Conservation (phyloP, 2,888 invertebrate genomes). For the Caenorhabditis auriculariae region DNA sequence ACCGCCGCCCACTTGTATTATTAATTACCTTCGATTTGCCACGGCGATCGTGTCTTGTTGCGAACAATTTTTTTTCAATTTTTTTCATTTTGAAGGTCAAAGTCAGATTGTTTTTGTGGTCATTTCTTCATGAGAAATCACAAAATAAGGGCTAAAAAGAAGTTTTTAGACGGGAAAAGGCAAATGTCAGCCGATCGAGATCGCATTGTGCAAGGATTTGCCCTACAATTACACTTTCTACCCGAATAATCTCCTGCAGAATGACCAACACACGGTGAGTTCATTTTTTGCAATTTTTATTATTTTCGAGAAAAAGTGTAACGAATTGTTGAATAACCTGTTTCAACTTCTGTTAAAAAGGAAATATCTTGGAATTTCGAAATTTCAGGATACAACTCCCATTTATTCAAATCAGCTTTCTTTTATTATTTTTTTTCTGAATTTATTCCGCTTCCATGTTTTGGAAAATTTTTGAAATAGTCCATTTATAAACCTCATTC, state of each 20-base stretch:
- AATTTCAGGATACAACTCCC: conserved; percentile 1
- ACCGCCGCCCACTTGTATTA: no score
- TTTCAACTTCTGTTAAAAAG: no score
- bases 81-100: no score
- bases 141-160: no score
- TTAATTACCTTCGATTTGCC: no score
- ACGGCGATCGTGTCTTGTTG: no score
- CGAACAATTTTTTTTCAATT: no score
- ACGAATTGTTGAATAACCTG: background rate
- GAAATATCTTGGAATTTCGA: conserved; percentile 1
- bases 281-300: conserved; percentile 1
- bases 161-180: conserved; percentile 49
- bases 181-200: conserved; percentile 55
- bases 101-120: no score
- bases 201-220: conserved; percentile 53
- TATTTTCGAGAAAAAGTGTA: background rate
- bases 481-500: no score
- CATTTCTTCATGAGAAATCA: no score
- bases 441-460: background rate
- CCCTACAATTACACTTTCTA: conserved; percentile 47
- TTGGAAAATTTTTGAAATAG: conserved; percentile 1
- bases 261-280: conserved; percentile 53
- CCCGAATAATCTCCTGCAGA: conserved; percentile 36
- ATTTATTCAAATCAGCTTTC: background rate
- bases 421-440: no score